Evolutionary conservation across 2,113 vertebrate species (phyloP).

Genomic region (Amazona guildingii): DNA sequence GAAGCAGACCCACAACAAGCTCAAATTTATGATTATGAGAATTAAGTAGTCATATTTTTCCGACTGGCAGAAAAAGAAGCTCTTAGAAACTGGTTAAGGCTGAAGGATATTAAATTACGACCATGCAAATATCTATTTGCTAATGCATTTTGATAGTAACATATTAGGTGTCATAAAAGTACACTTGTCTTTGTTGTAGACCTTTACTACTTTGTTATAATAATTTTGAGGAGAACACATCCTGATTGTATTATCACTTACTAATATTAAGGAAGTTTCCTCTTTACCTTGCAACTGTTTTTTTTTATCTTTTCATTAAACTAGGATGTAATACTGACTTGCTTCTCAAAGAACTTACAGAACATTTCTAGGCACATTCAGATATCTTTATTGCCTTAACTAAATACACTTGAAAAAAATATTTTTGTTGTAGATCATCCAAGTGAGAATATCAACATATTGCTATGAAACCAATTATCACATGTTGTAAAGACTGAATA

Average conservation of each 20-base stretch:
- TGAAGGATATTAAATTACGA: conserved; percentile 66
- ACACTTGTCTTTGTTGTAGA: conserved; percentile 47
- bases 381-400: conserved; percentile 27
- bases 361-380: conserved; percentile 49
- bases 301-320: not conserved
- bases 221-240: conserved; percentile 11
- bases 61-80: conserved; percentile 53
- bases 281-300: not conserved
- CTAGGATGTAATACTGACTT: not conserved
- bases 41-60: conserved; percentile 66
- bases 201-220: not conserved
- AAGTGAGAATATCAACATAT: conserved; percentile 66
- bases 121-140: conserved; percentile 67
- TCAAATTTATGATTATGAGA: conserved; percentile 69
- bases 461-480: conserved; percentile 56
- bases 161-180: conserved; percentile 55
- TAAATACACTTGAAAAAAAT: conserved; percentile 47
- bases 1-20: conserved; percentile 23
- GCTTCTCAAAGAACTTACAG: conserved; percentile 35
- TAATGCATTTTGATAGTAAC: conserved; percentile 52
- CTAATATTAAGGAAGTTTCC: not conserved
- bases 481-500: conserved; percentile 33
- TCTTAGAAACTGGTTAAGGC: conserved; percentile 63
- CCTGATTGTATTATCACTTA: not conserved
- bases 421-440: conserved; percentile 54